Base-by-base conservation (phyloP, 2,888 invertebrate genomes). In the Meghimatium bilineatum region DNA sequence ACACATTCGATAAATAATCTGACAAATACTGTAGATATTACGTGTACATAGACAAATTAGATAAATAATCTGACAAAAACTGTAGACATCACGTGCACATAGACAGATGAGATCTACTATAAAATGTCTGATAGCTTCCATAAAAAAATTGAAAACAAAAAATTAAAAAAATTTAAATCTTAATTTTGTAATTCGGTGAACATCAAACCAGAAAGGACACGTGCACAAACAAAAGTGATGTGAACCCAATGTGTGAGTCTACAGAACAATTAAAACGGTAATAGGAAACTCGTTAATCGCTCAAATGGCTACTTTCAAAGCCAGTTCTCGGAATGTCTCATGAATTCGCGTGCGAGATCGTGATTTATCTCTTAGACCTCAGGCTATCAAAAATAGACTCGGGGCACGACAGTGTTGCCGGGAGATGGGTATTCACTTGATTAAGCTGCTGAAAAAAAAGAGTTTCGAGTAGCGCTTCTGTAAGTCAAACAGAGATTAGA, bases 251-350 rank as follows among this genome's bases (percentile, higher is more conserved):
- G 75, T 29, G 10, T 38, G 63, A 36, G 77, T 63, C n/a, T 38
- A 63, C 60, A 60, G 29, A 1, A n/a, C 60, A 60, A 63, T 63
- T 63, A 63, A 34, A 77, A 63, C n/a, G 2, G 77, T 63, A 60
- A 77, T 77, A 56, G n/a, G 77, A 77, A 77, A 34, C 63, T 77
- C 38, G 29, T 77, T 77, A 63, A 32, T 63, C 77, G 77, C 63
- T 77, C 38, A 77, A 63, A 77, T 63, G 77, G 38, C 36, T 63
- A 77, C 63, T 63, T 77, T 77, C 26, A 77, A 44, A 12, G n/a
- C 72, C 44, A n/a, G 72, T 17, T 44, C 44, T 49, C n/a, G 44
- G 12, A 72, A 44, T 72, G n/a, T 77, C 60, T 60, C n/a, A n/a
- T n/a, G 17, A 38, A 77, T 63, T 77, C 77, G 38, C 60, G 77